These are phyloP conservation scores for Hesperia comma DNA, from an alignment of 2,888 invertebrate genomes.

Conservation along the genomic window DNA sequence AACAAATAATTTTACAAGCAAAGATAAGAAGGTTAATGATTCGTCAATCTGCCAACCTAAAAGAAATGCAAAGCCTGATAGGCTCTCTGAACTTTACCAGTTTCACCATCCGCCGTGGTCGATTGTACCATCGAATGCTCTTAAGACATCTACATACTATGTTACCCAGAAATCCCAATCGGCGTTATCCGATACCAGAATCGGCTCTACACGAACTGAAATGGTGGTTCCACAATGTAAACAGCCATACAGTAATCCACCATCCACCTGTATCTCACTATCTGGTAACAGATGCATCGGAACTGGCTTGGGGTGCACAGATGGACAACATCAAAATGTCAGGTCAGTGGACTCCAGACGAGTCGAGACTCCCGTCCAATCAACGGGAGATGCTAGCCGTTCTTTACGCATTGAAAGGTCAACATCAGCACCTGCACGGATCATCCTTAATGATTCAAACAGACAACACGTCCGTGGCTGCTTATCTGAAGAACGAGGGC, in stretches of 20 bases:
- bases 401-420: too few species aligned
- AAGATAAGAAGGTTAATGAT: neutral
- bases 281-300: conserved; percentile 40
- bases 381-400: too few species aligned
- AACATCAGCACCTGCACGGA: too few species aligned
- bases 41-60: neutral
- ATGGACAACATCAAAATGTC: too few species aligned
- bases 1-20: neutral
- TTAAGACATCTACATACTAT: neutral
- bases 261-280: conserved; percentile 13
- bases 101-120: neutral
- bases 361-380: too few species aligned
- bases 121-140: neutral
- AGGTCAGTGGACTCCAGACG: too few species aligned
- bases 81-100: neutral
- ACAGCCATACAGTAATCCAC: neutral
- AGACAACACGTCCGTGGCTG: too few species aligned
- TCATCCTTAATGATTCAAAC: too few species aligned
- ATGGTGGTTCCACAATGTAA: neutral
- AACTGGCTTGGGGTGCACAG: conserved; percentile 41
- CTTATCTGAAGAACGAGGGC: too few species aligned
- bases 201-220: neutral
- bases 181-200: neutral
- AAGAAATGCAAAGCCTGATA: neutral
- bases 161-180: neutral